These are phyloP conservation scores for Eurytoma adleriae DNA, from an alignment of 2,888 invertebrate genomes.

Conservation along the genomic window DNA sequence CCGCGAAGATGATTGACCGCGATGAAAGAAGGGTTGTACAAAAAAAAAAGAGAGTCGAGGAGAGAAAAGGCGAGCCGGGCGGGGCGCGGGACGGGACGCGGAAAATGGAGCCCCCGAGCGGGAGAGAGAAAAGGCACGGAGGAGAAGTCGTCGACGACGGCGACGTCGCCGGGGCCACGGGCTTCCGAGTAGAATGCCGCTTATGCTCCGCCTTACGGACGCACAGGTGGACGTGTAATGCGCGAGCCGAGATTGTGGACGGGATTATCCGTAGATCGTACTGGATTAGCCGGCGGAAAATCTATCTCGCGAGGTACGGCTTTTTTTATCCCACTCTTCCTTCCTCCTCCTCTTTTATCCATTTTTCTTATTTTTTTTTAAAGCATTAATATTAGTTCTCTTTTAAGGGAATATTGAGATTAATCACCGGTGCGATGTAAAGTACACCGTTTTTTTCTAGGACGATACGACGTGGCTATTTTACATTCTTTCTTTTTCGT, in stretches of 20 bases:
- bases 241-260: conserved; percentile 15
- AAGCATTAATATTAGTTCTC: neutral
- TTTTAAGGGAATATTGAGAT: too few relatives aligned
- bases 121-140: conserved; percentile 1
- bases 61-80: conserved; percentile 29
- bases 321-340: neutral
- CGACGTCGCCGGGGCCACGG: conserved; percentile 12
- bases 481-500: neutral
- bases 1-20: conserved; percentile 63
- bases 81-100: conserved; percentile 34
- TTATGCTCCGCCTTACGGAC: neutral
- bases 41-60: conserved; percentile 40
- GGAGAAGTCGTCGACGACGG: conserved; percentile 27
- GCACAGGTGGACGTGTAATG: conserved; percentile 26
- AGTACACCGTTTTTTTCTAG: too few relatives aligned
- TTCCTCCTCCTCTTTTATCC: neutral
- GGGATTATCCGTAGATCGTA: conserved; percentile 41
- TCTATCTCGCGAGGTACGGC: neutral
- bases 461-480: neutral
- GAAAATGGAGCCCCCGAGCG: conserved; percentile 31
- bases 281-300: conserved; percentile 35
- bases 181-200: conserved; percentile 21
- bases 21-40: conserved; percentile 57
- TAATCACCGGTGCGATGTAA: too few relatives aligned
- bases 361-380: neutral